Base-by-base conservation (phyloP, 1,140 invertebrate species). In the Lepeophtheirus salmonis region DNA sequence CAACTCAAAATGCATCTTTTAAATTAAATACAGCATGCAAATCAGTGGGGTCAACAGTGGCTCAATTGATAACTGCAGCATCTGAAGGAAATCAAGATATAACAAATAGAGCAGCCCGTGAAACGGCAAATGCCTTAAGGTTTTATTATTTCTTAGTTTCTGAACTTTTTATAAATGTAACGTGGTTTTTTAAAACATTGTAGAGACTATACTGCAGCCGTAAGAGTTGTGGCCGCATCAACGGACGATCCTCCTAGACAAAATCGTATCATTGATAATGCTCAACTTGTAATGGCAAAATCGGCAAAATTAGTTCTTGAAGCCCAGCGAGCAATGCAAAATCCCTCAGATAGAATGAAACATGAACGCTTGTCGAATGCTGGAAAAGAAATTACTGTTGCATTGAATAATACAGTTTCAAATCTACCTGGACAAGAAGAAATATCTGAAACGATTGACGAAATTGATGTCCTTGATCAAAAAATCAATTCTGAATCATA, bases 391-490 rank as follows among this genome's bases (percentile, higher is more conserved):
- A 78, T 83, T 1, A 76, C 78, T 16, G 62, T 64, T 41, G 73
- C 76, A 18, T 67, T 78, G 1, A 75, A 75, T 62, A 73, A 71
- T 62, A 77, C 77, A 64, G 78, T 92, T 3, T 83, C 82, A 63
- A 85, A 83, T 66, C 75, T 92, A 41, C 88, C 89, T 10, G 86
- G 89, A 0, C 88, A 94, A 67, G 78, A 82, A 65, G 89, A 92
- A 68, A 81, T 96, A 2, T 89, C 95, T 68, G 77, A 81, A 14
- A 85, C 87, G 0, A 83, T 94, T 65, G 77, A 80, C 62, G 80
- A 78, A 61, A 90, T 96, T 56, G 82, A 80, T 56, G 78, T 82
- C 63, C 81, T 82, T 30, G 80, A 81, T 30, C 78, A 83, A 62
- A 77, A 80, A 10, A 73, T 95, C 14, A 77, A 80, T 60, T 78